Base-by-base conservation (phyloP, 1,140 invertebrate genomes). In the Coelopa frigida region DNA sequence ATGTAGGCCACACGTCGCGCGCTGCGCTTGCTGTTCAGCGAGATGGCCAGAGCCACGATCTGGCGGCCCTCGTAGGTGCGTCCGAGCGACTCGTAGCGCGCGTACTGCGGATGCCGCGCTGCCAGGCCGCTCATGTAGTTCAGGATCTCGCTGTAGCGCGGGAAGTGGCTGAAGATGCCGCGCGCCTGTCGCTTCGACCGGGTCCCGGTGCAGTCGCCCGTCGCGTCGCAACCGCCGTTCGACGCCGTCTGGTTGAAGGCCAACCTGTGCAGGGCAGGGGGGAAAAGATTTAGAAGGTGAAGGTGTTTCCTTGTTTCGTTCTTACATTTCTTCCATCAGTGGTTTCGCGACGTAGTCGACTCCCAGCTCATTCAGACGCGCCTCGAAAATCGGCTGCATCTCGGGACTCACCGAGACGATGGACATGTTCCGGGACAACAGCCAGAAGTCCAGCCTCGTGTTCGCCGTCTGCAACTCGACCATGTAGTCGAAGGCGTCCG, bases 61-160 rank as follows among this genome's bases (percentile, higher is more conserved):
- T 68, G 50, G 1, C 72, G 66, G n/a, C 63, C 61, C 42, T 73
- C 71, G 17, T 53, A 62, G 20, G 68, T 59, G 15, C 51, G 57
- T 8, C 70, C 71, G 48, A 72, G 49, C 0, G 54, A 68, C 31
- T 68, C 61, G 23, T 70, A 58, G 20, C 57, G 65, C 14, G 64
- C 67, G 42, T 57, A 56, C 21, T 59, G 56, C 0, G 64, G 64
- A 55, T 67, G 59, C 18, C 64, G 54, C 4, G 52, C 21, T 2
- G 64, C 61, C 41, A 68, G 35, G 7, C 55, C 58, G 23, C 57
- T 62, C 59, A 68, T 67, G 12, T 59, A 68, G 47, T 54, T 62
- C 5, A 67, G 51, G 11, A 68, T 58, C 50, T 67, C 59, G 18
- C 50, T 43, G 21, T 68, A 68, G 5, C 64, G 56, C 0, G 62